phyloP scores from a whole-genome alignment of 2,113 vertebrate genomes.

The Probosciger aterrimus region DNA sequence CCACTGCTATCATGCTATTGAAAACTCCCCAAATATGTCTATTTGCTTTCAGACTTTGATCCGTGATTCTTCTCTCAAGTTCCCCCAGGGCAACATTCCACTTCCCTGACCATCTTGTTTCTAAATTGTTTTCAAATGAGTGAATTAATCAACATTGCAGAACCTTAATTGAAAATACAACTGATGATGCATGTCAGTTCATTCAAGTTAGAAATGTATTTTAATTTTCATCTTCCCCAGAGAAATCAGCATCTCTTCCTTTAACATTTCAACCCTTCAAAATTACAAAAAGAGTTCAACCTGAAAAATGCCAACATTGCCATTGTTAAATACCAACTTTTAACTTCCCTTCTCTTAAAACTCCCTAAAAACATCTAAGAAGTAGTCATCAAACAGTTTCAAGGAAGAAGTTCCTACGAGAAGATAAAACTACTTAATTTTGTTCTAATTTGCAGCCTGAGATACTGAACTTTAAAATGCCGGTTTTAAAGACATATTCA shows the following conservation, averaged over 20 bases:
- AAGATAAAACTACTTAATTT: background rate
- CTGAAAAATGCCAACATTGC: background rate
- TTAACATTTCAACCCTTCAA: background rate
- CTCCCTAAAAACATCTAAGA: background rate
- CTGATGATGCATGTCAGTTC: constrained; percentile 51
- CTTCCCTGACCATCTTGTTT: constrained; percentile 33
- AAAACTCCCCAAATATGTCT: constrained; percentile 23
- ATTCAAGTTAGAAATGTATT: constrained; percentile 49
- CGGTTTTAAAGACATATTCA: background rate
- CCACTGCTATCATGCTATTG: background rate
- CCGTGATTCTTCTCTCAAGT: background rate
- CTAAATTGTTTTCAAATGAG: constrained; percentile 64
- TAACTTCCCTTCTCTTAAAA: background rate
- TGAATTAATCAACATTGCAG: constrained; percentile 61
- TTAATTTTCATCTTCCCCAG: constrained; percentile 29
- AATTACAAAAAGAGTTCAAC: background rate
- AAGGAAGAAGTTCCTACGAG: background rate
- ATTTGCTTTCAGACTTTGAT: constrained; percentile 38
- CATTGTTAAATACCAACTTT: background rate
- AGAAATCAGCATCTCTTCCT: constrained; percentile 23
- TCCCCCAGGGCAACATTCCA: constrained; percentile 33
- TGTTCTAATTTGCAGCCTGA: background rate
- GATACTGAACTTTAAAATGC: background rate
- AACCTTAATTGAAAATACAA: constrained; percentile 63
- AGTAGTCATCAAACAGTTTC: background rate